These are phyloP conservation scores for Drosophila cardini DNA, from an alignment of 1,140 invertebrate species.

Conservation along the genomic window DNA sequence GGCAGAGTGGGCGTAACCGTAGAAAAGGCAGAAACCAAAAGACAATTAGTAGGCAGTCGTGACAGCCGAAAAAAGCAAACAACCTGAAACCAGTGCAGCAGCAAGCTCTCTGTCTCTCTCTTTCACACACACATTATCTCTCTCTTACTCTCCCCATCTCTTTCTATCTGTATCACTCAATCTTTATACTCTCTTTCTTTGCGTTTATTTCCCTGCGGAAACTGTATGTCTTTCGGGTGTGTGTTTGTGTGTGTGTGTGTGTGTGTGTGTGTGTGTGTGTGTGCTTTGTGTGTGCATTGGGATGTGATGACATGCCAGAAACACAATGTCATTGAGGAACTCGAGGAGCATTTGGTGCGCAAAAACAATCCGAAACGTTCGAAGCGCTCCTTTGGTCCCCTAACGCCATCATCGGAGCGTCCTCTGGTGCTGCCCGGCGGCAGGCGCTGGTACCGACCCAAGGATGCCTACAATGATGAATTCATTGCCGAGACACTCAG, in stretches of 20 bases:
- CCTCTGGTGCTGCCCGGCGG: constrained; percentile 89
- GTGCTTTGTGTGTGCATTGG: constrained; percentile 39
- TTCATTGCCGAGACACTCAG: constrained; percentile 91
- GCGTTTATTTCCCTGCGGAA: constrained; percentile 23
- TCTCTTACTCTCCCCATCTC: background rate
- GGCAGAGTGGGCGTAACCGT: constrained; percentile 17
- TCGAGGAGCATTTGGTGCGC: constrained; percentile 84
- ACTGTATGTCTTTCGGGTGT: constrained; percentile 10
- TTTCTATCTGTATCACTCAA: background rate
- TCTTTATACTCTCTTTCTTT: background rate
- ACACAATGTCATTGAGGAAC: constrained; percentile 85
- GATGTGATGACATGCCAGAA: constrained; percentile 68
- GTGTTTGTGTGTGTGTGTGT: constrained; percentile 7
- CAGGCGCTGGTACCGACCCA: constrained; percentile 90
- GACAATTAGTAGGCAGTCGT: constrained; percentile 77
- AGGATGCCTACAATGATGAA: constrained; percentile 92
- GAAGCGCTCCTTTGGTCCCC: constrained; percentile 86
- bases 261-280: constrained; percentile 13
- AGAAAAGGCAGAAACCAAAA: constrained; percentile 80
- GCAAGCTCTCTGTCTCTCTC: constrained; percentile 14
- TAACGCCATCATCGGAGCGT: constrained; percentile 85
- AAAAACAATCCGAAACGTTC: constrained; percentile 84
- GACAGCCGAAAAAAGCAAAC: constrained; percentile 42
- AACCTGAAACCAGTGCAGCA: constrained; percentile 60
- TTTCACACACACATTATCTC: constrained; percentile 7